Conservation (phyloP, 2,888 invertebrate species). For the Drosophila hamatofila region DNA sequence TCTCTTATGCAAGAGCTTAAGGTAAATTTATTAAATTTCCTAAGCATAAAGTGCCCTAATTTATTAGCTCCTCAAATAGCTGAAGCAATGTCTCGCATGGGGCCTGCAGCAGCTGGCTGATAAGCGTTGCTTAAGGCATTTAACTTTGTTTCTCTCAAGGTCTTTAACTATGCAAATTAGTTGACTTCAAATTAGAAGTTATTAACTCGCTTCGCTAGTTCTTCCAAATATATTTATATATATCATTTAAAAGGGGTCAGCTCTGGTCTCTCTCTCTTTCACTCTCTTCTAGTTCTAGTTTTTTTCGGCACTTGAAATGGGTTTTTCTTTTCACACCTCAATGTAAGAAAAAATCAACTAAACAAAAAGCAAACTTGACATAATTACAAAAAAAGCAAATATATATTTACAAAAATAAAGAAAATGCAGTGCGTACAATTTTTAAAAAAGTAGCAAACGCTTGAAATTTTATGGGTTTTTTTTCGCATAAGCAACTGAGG, state of each 20-base stretch:
- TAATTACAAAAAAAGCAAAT: constrained; percentile 67
- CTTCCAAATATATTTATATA: not conserved
- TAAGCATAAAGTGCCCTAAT: constrained; percentile 62
- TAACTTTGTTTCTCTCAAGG: constrained; percentile 8
- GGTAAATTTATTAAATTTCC: constrained; percentile 69
- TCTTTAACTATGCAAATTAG: constrained; percentile 47
- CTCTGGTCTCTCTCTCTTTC: constrained; percentile 42
- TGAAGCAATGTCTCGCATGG: not conserved
- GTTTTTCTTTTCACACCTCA: constrained; percentile 53
- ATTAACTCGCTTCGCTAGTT: constrained; percentile 19
- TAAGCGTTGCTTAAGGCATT: not conserved
- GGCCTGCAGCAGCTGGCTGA: constrained; percentile 14
- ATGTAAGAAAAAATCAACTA: constrained; percentile 25
- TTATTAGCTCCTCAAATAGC: constrained; percentile 53
- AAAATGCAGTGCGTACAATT: constrained; percentile 74
- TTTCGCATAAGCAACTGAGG: constrained; percentile 26
- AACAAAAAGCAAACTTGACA: constrained; percentile 75
- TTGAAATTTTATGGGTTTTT: constrained; percentile 52
- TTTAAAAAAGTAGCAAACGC: constrained; percentile 74
- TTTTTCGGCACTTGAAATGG: constrained; percentile 29
- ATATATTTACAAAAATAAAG: constrained; percentile 42
- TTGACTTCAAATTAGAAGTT: not conserved
- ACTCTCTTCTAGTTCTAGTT: constrained; percentile 8
- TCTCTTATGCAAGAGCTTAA: constrained; percentile 50
- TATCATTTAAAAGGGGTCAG: constrained; percentile 5